phyloP scores from a whole-genome alignment of 2,797 vertebrate species.

The Agapornis canus region DNA sequence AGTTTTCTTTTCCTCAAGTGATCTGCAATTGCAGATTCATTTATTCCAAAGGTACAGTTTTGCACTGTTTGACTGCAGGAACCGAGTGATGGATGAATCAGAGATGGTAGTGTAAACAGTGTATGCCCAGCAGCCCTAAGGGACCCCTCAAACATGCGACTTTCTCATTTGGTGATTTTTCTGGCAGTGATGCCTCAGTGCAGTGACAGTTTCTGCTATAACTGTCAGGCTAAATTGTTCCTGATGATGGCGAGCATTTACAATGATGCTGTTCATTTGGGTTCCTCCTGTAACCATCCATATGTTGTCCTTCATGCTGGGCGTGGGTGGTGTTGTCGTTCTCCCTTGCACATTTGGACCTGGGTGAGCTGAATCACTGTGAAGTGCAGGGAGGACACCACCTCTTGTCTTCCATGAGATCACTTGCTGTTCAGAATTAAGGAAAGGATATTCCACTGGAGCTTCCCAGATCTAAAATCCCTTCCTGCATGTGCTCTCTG shows the following conservation, averaged over 20 bases:
- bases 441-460: background rate
- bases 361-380: background rate
- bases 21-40: constrained; percentile 4
- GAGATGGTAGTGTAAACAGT: constrained; percentile 34
- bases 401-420: background rate
- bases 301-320: background rate
- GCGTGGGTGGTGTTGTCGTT: background rate
- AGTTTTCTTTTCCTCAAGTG: background rate
- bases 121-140: background rate
- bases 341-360: background rate
- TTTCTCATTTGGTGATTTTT: constrained; percentile 58
- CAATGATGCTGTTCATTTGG: constrained; percentile 34
- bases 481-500: background rate
- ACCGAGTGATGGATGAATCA: constrained; percentile 27
- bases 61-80: background rate
- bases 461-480: background rate
- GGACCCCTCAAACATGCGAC: constrained; percentile 15
- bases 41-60: constrained; percentile 19
- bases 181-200: constrained; percentile 27
- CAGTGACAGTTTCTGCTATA: constrained; percentile 44
- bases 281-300: background rate
- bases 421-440: background rate
- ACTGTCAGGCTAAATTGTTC: constrained; percentile 50
- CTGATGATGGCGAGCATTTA: constrained; percentile 46
- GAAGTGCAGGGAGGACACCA: background rate